A percentile compares a stretch with the other conserved stretches of the same genome.
phyloP scores from a whole-genome alignment of 2,113 vertebrate species.

The Isichthys henryi region DNA sequence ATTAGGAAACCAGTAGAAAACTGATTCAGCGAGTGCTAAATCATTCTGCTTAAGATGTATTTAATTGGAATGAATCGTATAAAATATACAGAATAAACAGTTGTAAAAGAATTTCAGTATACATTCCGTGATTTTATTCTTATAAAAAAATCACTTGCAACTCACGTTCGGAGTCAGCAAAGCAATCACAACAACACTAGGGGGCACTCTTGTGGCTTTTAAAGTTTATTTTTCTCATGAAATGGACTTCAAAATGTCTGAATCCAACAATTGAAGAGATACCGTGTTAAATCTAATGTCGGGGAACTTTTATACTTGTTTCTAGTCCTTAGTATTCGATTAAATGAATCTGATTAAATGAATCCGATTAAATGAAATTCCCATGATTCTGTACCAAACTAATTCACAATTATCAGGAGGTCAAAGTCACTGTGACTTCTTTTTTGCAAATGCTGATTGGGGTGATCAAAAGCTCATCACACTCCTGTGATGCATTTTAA shows the following conservation, averaged over 20 bases:
- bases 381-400: not conserved
- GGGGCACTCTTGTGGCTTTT: constrained; percentile 71
- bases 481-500: not conserved
- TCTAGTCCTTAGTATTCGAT: not conserved
- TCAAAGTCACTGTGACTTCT: not conserved
- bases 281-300: constrained; percentile 18
- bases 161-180: not conserved
- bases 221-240: constrained; percentile 16
- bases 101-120: not conserved
- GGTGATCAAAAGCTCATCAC: not conserved
- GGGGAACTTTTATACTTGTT: not conserved
- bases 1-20: not conserved
- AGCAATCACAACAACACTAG: constrained; percentile 50
- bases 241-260: not conserved
- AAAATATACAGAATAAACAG: not conserved
- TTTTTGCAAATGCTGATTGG: not conserved
- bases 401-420: not conserved
- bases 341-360: not conserved
- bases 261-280: constrained; percentile 22
- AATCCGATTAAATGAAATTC: not conserved
- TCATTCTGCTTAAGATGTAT: not conserved
- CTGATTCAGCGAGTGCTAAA: not conserved
- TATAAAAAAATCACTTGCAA: not conserved
- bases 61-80: not conserved
- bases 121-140: not conserved